Percentiles rank a stretch among this genome's conserved stretches.
phyloP scores from a whole-genome alignment of 2,113 vertebrate species.

The Arizona elegans region DNA sequence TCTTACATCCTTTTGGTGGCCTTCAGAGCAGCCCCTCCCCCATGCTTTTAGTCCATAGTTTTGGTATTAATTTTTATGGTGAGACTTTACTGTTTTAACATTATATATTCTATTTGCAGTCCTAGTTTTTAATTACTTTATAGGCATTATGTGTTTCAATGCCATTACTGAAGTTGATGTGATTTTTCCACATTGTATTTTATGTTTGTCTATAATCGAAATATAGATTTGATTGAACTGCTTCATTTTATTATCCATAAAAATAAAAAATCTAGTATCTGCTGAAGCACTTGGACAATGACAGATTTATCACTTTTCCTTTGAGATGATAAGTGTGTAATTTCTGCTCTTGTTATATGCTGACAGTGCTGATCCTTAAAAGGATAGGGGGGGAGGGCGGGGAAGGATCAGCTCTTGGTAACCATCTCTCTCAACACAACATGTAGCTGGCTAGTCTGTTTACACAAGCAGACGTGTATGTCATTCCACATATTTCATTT shows the following conservation, averaged over 20 bases:
- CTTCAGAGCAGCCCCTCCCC: neutral
- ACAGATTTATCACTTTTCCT: neutral
- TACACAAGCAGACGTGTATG: conserved; percentile 32
- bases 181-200: neutral
- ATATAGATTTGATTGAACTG: neutral
- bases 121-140: neutral
- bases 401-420: conserved; percentile 39
- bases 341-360: conserved; percentile 20
- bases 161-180: neutral
- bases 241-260: neutral
- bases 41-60: neutral
- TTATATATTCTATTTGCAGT: neutral
- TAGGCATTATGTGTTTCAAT: neutral
- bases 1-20: neutral
- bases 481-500: conserved; percentile 42
- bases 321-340: conserved; percentile 34
- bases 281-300: neutral
- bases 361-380: conserved; percentile 49
- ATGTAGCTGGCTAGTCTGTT: conserved; percentile 27
- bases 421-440: conserved; percentile 41
- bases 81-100: neutral
- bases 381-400: neutral
- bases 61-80: neutral
- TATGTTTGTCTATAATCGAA: neutral
- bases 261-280: neutral